A percentile compares a stretch with the other conserved stretches of the same genome.
These are phyloP conservation scores for Tachysurus fulvidraco DNA, from an alignment of 2,113 vertebrate species.

Conservation along the genomic window DNA sequence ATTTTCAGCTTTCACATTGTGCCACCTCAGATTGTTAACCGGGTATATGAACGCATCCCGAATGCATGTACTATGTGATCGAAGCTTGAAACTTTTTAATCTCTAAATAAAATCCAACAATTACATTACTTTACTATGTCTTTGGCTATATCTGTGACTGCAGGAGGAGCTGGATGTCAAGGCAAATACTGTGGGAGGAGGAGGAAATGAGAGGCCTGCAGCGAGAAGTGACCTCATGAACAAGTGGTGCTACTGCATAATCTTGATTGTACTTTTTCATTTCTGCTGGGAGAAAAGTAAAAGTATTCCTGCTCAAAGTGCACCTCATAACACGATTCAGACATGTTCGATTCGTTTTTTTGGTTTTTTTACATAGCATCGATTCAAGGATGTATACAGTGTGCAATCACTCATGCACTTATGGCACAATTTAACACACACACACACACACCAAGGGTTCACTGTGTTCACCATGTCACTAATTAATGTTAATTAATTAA, in stretches of 20 bases:
- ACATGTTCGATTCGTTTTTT: background rate
- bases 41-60: background rate
- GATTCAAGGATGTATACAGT: background rate
- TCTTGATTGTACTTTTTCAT: conserved; percentile 79
- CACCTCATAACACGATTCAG: conserved; percentile 20
- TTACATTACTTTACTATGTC: background rate
- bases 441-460: background rate
- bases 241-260: conserved; percentile 95
- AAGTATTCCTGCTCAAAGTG: background rate
- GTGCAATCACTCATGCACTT: conserved; percentile 13
- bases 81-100: background rate
- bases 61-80: background rate
- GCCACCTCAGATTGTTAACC: background rate
- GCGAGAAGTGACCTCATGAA: conserved; percentile 84
- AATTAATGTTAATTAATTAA: too few relatives aligned
- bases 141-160: conserved; percentile 38
- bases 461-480: background rate
- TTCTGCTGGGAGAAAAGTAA: background rate
- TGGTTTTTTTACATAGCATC: conserved; percentile 17
- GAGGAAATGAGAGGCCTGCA: conserved; percentile 83
- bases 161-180: conserved; percentile 79
- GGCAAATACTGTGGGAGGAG: conserved; percentile 88
- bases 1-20: background rate
- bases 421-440: conserved; percentile 28
- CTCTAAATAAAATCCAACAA: background rate